These are phyloP conservation scores for Steromphala cineraria DNA, from an alignment of 2,888 invertebrate species.

Conservation along the genomic window DNA sequence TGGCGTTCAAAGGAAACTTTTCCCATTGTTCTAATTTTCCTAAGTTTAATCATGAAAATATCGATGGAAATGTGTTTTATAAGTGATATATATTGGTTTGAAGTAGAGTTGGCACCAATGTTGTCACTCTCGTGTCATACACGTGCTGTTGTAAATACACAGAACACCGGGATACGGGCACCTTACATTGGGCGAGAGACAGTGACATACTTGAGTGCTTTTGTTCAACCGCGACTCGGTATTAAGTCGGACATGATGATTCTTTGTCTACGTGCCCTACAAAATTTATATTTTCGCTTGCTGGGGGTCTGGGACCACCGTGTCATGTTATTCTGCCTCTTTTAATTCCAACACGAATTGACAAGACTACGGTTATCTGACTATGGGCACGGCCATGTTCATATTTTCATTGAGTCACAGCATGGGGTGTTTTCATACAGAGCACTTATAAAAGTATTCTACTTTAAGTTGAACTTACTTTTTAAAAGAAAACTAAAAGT, in stretches of 20 bases:
- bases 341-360: neutral
- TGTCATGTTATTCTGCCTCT: neutral
- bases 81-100: slow-evolving; percentile 7
- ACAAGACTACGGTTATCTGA: neutral
- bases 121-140: slow-evolving; percentile 25
- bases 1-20: slow-evolving; percentile 71
- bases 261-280: slow-evolving; percentile 20
- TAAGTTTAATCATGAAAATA: slow-evolving; percentile 1
- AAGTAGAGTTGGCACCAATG: neutral
- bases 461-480: no score
- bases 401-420: neutral
- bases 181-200: slow-evolving; percentile 2
- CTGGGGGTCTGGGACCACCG: neutral
- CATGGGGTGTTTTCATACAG: neutral
- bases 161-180: slow-evolving; percentile 21
- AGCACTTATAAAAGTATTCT: no score
- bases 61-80: neutral
- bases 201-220: slow-evolving; percentile 34
- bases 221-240: slow-evolving; percentile 28
- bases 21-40: slow-evolving; percentile 46
- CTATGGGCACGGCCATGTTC: slow-evolving; percentile 9
- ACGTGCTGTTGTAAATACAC: slow-evolving; percentile 37
- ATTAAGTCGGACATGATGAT: slow-evolving; percentile 13
- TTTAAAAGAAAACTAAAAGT: no score
- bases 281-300: neutral